Percentiles rank a stretch among this genome's conserved stretches.
Evolutionary conservation across 1,140 invertebrate species (phyloP).

Genomic region (Brachionus koreanus): DNA sequence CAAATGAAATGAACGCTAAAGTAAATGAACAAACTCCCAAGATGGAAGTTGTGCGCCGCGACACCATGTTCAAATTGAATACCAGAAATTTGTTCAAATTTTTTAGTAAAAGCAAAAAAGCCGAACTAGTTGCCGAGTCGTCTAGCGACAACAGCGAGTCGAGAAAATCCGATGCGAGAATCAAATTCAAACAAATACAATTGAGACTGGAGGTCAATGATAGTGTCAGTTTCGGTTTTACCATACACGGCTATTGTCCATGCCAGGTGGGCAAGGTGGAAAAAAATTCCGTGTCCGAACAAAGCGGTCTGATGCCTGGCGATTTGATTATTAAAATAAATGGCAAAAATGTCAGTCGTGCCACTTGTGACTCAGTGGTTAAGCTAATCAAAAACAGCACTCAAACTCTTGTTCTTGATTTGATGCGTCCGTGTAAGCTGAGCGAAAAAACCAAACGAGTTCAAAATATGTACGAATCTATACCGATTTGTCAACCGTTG

Average conservation of each 20-base stretch:
- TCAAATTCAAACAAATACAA: slow-evolving; percentile 7
- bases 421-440: background rate
- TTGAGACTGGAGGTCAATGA: background rate
- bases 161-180: background rate
- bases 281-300: background rate
- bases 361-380: slow-evolving; percentile 28
- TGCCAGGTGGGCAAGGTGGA: slow-evolving; percentile 33
- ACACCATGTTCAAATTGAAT: background rate
- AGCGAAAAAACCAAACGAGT: background rate
- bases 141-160: background rate
- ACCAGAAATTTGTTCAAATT: slow-evolving; percentile 19
- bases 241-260: slow-evolving; percentile 28
- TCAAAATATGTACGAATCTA: background rate
- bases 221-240: slow-evolving; percentile 16
- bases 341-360: slow-evolving; percentile 32
- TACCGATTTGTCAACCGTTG: background rate
- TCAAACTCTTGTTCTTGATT: background rate
- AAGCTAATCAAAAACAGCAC: background rate
- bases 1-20: background rate
- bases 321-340: slow-evolving; percentile 41
- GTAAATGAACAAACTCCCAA: background rate
- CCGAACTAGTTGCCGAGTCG: background rate
- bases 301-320: background rate
- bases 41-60: background rate
- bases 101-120: background rate